A percentile compares a stretch with the other conserved stretches of the same genome.
Conservation (phyloP, 2,113 vertebrate species). For the Cynocephalus volans region DNA sequence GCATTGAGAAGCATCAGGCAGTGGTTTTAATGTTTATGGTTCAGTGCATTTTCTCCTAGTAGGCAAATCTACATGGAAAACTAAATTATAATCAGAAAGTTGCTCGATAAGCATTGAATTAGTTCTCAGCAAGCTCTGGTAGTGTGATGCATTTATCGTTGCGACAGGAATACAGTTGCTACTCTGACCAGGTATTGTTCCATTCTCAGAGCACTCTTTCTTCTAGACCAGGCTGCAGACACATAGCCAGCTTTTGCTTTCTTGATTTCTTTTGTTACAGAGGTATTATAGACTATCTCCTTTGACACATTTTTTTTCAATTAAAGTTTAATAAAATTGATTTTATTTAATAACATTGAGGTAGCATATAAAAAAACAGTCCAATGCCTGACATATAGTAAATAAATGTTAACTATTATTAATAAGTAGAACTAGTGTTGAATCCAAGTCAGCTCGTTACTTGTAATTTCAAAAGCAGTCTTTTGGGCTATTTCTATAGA, state of each 20-base stretch:
- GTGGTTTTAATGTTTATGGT: background rate
- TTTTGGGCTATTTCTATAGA: slow-evolving; percentile 45
- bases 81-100: slow-evolving; percentile 24
- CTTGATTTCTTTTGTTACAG: slow-evolving; percentile 37
- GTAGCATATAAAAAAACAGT: background rate
- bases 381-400: background rate
- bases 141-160: background rate
- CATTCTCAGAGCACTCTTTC: slow-evolving; percentile 29
- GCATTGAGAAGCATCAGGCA: background rate
- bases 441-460: background rate
- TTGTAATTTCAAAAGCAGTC: slow-evolving; percentile 1
- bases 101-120: background rate
- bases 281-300: background rate
- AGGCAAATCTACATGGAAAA: slow-evolving; percentile 53
- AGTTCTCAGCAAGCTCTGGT: background rate
- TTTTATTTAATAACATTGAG: background rate
- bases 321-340: slow-evolving; percentile 16
- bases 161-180: background rate
- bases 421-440: background rate
- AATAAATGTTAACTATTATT: background rate
- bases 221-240: background rate
- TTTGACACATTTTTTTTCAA: background rate
- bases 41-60: slow-evolving; percentile 32
- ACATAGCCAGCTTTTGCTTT: slow-evolving; percentile 19
- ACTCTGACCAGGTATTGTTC: background rate